Evolutionary conservation across 2,797 vertebrate species (phyloP).

Genomic region (Brachymystax lenok): DNA sequence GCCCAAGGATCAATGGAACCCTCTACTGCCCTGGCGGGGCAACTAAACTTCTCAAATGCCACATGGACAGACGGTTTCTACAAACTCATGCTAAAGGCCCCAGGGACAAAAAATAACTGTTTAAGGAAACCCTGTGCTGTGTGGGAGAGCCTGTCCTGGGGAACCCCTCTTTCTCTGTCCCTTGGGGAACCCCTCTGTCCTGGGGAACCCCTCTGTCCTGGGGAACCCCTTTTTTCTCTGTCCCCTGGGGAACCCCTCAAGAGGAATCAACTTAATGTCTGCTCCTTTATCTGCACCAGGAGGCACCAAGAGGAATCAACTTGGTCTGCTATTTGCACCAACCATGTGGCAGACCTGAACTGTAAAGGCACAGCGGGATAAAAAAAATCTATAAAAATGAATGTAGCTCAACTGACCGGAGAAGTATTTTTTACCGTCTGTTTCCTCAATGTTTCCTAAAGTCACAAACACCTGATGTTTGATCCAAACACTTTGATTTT

Average conservation of each 20-base stretch:
- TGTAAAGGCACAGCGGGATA: conserved; percentile 36
- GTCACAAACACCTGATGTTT: conserved; percentile 52
- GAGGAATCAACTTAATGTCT: conserved; percentile 52
- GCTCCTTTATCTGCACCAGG: conserved; percentile 66
- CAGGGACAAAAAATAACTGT: conserved; percentile 46
- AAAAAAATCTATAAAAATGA: conserved; percentile 58
- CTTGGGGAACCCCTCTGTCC: neutral
- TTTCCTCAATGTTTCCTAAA: conserved; percentile 40
- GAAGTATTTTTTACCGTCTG: conserved; percentile 64
- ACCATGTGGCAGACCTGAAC: conserved; percentile 54
- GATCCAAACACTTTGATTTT: conserved; percentile 38
- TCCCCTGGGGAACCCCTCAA: too few relatives aligned
- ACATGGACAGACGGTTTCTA: conserved; percentile 43
- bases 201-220: neutral
- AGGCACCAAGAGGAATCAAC: conserved; percentile 47
- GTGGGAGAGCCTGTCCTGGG: conserved; percentile 50
- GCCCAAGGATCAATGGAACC: conserved; percentile 39
- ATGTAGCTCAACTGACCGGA: conserved; percentile 82
- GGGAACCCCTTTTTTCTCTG: neutral
- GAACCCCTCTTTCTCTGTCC: conserved; percentile 24
- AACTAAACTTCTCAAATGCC: conserved; percentile 28
- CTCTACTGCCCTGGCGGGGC: conserved; percentile 20
- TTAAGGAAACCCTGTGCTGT: conserved; percentile 33
- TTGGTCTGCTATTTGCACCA: conserved; percentile 59
- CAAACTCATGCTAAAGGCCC: conserved; percentile 30